Evolutionary conservation across 1,140 invertebrate genomes (phyloP).

Genomic region (Nasonia giraulti): DNA sequence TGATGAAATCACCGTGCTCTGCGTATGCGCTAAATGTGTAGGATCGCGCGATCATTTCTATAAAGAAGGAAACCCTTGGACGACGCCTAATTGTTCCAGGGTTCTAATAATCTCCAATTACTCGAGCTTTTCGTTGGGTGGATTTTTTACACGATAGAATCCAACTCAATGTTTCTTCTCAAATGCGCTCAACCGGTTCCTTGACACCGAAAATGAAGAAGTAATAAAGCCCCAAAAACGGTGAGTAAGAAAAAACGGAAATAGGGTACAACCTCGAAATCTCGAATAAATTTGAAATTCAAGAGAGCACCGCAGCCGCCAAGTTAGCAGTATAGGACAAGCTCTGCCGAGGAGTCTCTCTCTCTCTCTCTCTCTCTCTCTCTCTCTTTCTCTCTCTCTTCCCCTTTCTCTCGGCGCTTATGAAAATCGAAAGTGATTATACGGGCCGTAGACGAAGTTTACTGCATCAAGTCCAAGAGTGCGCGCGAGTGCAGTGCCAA

Average conservation of each 20-base stretch:
- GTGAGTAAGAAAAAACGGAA: not conserved
- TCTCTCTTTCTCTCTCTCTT: too few species aligned
- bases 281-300: slow-evolving; percentile 31
- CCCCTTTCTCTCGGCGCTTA: not conserved
- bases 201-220: not conserved
- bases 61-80: too few species aligned
- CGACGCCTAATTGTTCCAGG: too few species aligned
- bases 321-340: slow-evolving; percentile 8
- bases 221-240: not conserved
- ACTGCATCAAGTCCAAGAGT: slow-evolving; percentile 20
- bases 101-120: too few species aligned
- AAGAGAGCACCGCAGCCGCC: not conserved
- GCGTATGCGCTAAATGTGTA: too few species aligned
- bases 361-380: too few species aligned
- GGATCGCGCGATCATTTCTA: too few species aligned
- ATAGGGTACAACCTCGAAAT: slow-evolving; percentile 27
- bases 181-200: too few species aligned
- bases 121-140: too few species aligned
- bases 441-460: not conserved
- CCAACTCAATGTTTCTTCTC: too few species aligned
- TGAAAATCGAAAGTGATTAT: slow-evolving; percentile 37
- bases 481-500: not conserved
- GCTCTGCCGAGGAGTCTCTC: not conserved
- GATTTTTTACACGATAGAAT: too few species aligned
- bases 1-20: too few species aligned